Conservation (phyloP, 2,797 vertebrate genomes). For the Rhabdomys pumilio region DNA sequence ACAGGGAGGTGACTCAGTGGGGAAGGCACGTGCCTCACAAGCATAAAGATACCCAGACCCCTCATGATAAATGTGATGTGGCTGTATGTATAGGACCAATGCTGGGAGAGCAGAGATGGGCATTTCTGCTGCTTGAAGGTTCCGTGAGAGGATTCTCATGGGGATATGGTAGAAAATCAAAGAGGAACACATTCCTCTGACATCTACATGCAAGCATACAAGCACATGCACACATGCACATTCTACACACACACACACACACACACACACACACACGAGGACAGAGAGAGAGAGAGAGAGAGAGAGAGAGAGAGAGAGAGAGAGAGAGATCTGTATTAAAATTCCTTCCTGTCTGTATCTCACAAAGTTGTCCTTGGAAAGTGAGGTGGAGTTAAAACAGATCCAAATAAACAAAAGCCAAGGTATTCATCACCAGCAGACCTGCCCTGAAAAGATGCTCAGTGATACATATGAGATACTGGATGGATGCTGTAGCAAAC, state of each 20-base stretch:
- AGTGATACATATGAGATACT: too few relatives aligned
- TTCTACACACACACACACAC: background rate
- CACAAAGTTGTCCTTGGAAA: background rate
- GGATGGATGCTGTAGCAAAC: background rate
- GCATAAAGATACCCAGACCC: background rate
- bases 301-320: background rate
- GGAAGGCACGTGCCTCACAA: background rate
- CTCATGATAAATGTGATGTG: fast-evolving
- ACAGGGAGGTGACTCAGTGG: background rate
- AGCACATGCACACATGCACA: background rate
- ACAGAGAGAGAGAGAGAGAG: too few relatives aligned
- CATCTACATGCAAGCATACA: background rate
- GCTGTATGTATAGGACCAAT: too few relatives aligned
- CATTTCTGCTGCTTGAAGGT: background rate
- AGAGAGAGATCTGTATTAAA: too few relatives aligned
- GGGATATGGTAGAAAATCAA: background rate
- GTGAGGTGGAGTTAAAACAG: background rate
- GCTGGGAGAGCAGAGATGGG: background rate
- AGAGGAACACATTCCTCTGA: background rate
- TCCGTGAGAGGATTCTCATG: background rate
- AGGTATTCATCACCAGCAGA: background rate
- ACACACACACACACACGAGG: too few relatives aligned
- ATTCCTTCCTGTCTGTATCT: background rate
- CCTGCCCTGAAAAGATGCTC: background rate
- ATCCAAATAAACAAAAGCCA: background rate